Conservation (phyloP, 2,113 vertebrate species). For the Cottus gobio region DNA sequence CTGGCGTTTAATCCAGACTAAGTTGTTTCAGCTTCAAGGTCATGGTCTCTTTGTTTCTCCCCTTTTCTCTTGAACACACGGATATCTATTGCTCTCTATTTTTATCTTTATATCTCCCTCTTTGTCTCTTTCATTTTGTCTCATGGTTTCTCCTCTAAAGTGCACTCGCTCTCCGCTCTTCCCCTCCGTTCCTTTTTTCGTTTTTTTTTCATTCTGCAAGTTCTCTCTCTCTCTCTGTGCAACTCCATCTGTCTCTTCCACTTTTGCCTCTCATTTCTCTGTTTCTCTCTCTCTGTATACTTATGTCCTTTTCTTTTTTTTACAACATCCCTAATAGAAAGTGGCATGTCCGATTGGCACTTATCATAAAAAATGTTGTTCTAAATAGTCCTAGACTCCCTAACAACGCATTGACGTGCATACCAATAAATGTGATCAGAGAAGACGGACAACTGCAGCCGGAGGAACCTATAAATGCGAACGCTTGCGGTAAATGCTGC, state of each 20-base stretch:
- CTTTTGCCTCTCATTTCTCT: slow-evolving; percentile 25
- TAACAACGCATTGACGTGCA: slow-evolving; percentile 30
- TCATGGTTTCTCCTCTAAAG: not conserved
- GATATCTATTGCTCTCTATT: not conserved
- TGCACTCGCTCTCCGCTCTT: not conserved
- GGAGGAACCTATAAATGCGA: slow-evolving; percentile 36
- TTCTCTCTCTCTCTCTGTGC: not conserved
- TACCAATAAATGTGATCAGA: slow-evolving; percentile 47
- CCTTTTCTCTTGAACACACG: not conserved
- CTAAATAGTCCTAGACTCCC: slow-evolving; percentile 65
- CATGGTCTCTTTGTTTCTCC: not conserved
- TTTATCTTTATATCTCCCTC: not conserved
- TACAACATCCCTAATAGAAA: slow-evolving; percentile 30
- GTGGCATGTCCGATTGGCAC: slow-evolving; percentile 67
- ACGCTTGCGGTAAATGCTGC: slow-evolving; percentile 16
- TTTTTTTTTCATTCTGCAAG: not conserved
- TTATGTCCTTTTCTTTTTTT: slow-evolving; percentile 2
- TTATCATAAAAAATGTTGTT: slow-evolving; percentile 68
- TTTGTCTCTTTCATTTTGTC: slow-evolving; percentile 9
- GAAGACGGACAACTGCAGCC: slow-evolving; percentile 51
- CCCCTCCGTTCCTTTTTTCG: not conserved
- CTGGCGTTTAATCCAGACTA: not conserved
- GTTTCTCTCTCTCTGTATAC: slow-evolving; percentile 9
- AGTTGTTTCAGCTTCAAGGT: not conserved
- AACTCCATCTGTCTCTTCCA: slow-evolving; percentile 25